Conservation (phyloP, 2,888 invertebrate species). For the Brachyptera risi region DNA sequence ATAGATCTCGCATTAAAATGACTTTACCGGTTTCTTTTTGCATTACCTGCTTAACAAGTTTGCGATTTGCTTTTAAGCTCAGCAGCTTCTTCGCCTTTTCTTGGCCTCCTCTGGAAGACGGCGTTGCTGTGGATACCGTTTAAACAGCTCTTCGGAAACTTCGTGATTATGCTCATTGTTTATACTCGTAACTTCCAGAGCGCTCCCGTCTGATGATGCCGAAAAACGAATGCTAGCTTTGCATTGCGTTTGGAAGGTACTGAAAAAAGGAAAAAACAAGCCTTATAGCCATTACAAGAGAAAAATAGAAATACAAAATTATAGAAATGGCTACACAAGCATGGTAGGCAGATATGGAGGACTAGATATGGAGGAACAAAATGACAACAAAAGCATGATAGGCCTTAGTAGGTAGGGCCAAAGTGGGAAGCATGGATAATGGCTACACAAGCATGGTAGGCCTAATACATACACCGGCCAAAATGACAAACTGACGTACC, state of each 20-base stretch:
- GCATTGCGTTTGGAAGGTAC: constrained; percentile 4
- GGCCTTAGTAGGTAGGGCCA: too few relatives aligned
- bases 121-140: background rate
- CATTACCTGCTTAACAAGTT: background rate
- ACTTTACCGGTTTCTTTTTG: background rate
- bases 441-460: too few relatives aligned
- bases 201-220: background rate
- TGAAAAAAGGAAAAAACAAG: background rate
- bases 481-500: background rate
- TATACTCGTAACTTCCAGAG: background rate
- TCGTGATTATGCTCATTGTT: background rate
- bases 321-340: background rate
- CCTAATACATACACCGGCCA: too few relatives aligned
- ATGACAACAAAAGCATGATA: too few relatives aligned
- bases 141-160: background rate
- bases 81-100: background rate
- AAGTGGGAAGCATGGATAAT: too few relatives aligned
- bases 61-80: background rate
- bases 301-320: background rate
- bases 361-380: too few relatives aligned
- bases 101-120: background rate
- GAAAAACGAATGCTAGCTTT: background rate
- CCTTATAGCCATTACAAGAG: background rate
- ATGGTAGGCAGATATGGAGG: too few relatives aligned
- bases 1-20: background rate